A percentile compares a stretch with the other conserved stretches of the same genome.
Evolutionary conservation across 2,888 invertebrate species (phyloP).

Genomic region (Myopa testacea): DNA sequence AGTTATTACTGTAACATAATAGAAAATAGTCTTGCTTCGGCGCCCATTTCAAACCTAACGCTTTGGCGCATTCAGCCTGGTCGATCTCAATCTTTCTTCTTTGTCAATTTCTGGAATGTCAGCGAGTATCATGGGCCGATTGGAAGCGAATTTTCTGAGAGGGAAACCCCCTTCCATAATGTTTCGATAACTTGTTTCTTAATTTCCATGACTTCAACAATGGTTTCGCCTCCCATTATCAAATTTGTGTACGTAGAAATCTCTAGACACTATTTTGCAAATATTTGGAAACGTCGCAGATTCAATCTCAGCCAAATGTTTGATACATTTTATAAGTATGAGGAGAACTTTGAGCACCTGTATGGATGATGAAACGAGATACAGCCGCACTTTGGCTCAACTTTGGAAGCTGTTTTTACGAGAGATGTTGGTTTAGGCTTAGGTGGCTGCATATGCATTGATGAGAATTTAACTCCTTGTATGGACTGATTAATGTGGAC

Average conservation of each 20-base stretch:
- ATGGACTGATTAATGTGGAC: too few species aligned
- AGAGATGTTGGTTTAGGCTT: too few species aligned
- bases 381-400: too few species aligned
- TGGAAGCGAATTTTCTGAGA: slow-evolving; percentile 24
- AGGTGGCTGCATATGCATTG: too few species aligned
- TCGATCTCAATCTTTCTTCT: background rate
- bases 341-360: background rate
- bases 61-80: slow-evolving; percentile 5
- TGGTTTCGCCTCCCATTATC: slow-evolving; percentile 15
- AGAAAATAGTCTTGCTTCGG: slow-evolving; percentile 31
- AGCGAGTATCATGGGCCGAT: background rate
- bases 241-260: slow-evolving; percentile 19
- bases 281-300: background rate
- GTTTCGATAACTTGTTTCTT: background rate
- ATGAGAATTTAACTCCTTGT: too few species aligned
- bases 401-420: too few species aligned
- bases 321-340: slow-evolving; percentile 7
- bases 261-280: background rate
- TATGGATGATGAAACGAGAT: too few species aligned
- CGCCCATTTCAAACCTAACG: slow-evolving; percentile 15
- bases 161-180: background rate
- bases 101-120: slow-evolving; percentile 7
- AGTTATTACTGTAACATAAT: background rate
- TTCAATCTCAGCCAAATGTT: slow-evolving; percentile 1
- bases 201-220: slow-evolving; percentile 20